A percentile compares a stretch with the other conserved stretches of the same genome.
phyloP scores from a whole-genome alignment of 1,140 invertebrate genomes.

The Tachypleus tridentatus region DNA sequence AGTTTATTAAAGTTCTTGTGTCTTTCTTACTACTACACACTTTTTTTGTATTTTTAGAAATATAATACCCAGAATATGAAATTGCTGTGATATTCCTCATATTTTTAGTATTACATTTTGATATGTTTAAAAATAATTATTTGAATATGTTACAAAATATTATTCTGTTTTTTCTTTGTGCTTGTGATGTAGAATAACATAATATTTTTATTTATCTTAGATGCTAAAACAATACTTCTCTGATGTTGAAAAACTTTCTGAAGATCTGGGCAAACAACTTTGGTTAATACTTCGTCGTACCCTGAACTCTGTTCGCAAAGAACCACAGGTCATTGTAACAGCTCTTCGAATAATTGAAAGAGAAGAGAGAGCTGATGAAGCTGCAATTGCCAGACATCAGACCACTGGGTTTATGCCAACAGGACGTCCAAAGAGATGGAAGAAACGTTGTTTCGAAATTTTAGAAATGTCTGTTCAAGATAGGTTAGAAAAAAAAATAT shows the following conservation, averaged over 20 bases:
- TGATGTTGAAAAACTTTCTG: constrained; percentile 82
- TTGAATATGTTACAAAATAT: not conserved
- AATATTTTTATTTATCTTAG: constrained; percentile 27
- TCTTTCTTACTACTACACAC: too few relatives aligned
- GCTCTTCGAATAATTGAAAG: constrained; percentile 90
- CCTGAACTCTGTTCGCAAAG: constrained; percentile 83
- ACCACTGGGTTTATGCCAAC: constrained; percentile 81
- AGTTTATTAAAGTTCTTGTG: too few relatives aligned
- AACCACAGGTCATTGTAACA: constrained; percentile 85
- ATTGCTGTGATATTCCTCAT: too few relatives aligned
- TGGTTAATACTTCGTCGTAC: constrained; percentile 77
- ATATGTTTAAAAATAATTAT: too few relatives aligned
- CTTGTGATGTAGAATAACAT: not conserved
- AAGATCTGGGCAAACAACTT: constrained; percentile 73
- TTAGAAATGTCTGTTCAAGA: constrained; percentile 70
- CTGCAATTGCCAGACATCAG: constrained; percentile 59
- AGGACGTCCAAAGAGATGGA: constrained; percentile 86
- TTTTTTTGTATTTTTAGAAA: too few relatives aligned
- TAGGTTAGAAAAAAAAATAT: constrained; percentile 47
- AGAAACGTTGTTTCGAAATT: constrained; percentile 64
- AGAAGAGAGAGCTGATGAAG: constrained; percentile 82
- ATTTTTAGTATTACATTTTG: too few relatives aligned
- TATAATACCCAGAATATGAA: too few relatives aligned
- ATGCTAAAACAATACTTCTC: constrained; percentile 85
- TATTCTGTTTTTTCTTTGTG: not conserved